Percentiles rank a stretch among this genome's conserved stretches.
phyloP scores from a whole-genome alignment of 2,113 vertebrate species.

The Gracilinanus agilis region DNA sequence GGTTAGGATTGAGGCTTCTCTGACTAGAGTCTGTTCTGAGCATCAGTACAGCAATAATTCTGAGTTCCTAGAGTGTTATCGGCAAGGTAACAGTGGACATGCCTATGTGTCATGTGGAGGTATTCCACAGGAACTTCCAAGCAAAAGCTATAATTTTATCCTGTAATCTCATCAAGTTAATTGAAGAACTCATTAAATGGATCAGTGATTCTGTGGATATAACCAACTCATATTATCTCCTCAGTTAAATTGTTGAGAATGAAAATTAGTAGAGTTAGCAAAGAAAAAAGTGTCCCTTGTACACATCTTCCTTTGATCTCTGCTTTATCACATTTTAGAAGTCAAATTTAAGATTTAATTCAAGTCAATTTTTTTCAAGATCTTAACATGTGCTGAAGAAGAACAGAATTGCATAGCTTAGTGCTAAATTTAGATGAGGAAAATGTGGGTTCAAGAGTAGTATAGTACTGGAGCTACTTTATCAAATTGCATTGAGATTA shows the following conservation, averaged over 20 bases:
- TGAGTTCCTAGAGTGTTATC: not conserved
- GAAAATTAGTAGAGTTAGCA: no score
- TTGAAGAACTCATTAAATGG: not conserved
- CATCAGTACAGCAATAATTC: not conserved
- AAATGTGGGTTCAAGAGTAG: no score
- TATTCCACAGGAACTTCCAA: not conserved
- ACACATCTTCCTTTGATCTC: no score
- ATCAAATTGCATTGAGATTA: no score
- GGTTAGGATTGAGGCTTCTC: not conserved
- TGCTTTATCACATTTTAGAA: not conserved
- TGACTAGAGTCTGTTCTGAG: not conserved
- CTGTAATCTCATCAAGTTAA: not conserved
- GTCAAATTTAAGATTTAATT: not conserved
- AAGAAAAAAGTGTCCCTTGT: no score
- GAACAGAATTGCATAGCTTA: no score
- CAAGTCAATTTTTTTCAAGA: no score
- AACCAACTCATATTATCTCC: not conserved
- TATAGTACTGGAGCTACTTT: no score
- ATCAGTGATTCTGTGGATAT: not conserved
- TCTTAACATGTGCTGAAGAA: no score
- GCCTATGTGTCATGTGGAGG: not conserved
- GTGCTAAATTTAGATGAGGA: no score
- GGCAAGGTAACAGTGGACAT: no score
- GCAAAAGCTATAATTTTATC: not conserved
- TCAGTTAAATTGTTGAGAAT: not conserved